Base-by-base conservation (phyloP, 2,888 invertebrate genomes). In the Furcula furcula region DNA sequence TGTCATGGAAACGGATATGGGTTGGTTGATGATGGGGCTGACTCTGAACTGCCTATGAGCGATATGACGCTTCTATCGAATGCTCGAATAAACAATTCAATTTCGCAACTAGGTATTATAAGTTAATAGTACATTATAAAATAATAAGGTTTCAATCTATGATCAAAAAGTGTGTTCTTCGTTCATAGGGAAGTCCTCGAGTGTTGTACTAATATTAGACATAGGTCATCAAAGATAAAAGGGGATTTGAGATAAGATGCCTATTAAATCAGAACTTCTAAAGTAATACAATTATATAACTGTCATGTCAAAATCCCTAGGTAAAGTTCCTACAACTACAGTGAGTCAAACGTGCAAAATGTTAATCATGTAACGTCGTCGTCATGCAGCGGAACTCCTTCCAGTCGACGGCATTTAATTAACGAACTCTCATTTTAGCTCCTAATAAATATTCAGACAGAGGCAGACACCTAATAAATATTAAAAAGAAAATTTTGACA, bases 351-450 rank as follows among this genome's bases (percentile, higher is more conserved):
- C 78, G 79, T 79, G 79, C 79, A 77, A 60, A 73, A 65, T 61
- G 45, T 58, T 53, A 56, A 54, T 42, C 53, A 65, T 67, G 56
- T 62, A 62, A 62, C 69, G 49, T 73, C 68, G 62, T 68, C 68
- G 49, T 75, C 86, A 86, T 85, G 86, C 86, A 86, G 74, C 78
- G 64, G 63, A 69, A 65, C 69, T 64, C 63, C 59, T 66, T 72
- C 74, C 76, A 80, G 61, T 67, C 70, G 76, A 83, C 76, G 80
- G 71, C 67, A 78, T 68, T 61, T 42, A 59, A 61, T 64, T 60
- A 69, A 49, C 61, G 54, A 55, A 42, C 46, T 62, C 66, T 65
- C 62, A 60, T 56, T 70, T 63, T 68, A 69, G 68, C 67, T 68
- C 76, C 69, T 72, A 77, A 59, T 54, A 28, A n/a, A n/a, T n/a